Evolutionary conservation across 1,140 invertebrate species (phyloP), one percentile per base, ranked within the genome.

Genomic region (Drosophila truncata): DNA sequence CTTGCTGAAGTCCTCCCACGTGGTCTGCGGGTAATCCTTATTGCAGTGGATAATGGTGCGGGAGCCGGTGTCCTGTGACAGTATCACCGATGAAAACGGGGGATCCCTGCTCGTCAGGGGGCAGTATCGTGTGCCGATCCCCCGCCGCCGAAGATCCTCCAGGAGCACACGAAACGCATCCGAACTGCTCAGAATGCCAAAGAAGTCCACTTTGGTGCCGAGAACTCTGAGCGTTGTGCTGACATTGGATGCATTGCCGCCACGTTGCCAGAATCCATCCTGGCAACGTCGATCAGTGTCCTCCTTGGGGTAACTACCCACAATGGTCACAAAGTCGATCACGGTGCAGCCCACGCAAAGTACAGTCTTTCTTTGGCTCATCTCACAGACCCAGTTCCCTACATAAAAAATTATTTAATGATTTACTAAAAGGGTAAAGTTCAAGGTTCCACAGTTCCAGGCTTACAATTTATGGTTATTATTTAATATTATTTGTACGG

Each of bases 171-270:
- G 92, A 60, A 92, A 93, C 57, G 93, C 93, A 52, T 91, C 83
- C 10, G 93, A 93, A 27, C 78, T 73, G 37, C 93, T 93, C 0
- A 95, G 72, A 54, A 94, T 94, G n/a, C 95, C 95, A 18, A 96
- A 91, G 80, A 95, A 95, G 78, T 96, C 95, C 1, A 92, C 71
- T n/a, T 69, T 42, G 2, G 86, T 93, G 10, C 94, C 95, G 4
- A 96, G 91, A 27, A 94, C 91, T 2, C 94, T 94, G 39, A 96
- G 83, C 20, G 96, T 95, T 0, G 96, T 95, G 66, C 95, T 94
- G 57, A 94, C 95, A 83, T 96, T 97, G 13, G 95, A 95, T 27
- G 96, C 96, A 93, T 97, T 97, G 23, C 96, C 96, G 18, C 96
- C 96, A 81, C 95, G 93, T 92, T 95, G 94, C 95, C 95, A 96